Conservation (phyloP, 2,113 vertebrate genomes). For the Cervus canadensis region DNA sequence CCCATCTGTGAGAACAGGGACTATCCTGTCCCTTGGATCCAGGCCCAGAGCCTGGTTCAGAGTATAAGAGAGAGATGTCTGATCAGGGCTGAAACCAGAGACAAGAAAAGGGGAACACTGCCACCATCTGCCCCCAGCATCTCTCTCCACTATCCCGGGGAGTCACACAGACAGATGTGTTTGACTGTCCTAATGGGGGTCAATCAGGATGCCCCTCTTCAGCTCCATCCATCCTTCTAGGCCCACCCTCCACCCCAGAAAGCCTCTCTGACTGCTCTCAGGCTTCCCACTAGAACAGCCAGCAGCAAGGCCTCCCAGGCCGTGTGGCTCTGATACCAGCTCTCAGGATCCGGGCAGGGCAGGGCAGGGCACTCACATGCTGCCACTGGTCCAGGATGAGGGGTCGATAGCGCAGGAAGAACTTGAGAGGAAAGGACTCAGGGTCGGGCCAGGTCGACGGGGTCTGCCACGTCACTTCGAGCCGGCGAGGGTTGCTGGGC, state of each 20-base stretch:
- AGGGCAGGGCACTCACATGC: slow-evolving; percentile 86
- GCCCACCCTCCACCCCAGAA: not conserved
- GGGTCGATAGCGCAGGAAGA: slow-evolving; percentile 95
- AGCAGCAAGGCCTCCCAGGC: not conserved
- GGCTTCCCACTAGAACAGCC: not conserved
- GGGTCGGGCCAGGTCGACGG: slow-evolving; percentile 95
- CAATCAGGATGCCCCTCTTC: not conserved
- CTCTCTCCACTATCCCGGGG: not conserved
- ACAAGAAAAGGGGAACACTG: not conserved
- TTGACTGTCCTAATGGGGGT: not conserved
- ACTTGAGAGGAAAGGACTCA: slow-evolving; percentile 95
- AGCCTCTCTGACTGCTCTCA: not conserved
- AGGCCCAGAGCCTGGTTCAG: not conserved
- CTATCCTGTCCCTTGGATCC: not conserved
- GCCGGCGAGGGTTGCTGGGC: slow-evolving; percentile 86
- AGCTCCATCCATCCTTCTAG: not conserved
- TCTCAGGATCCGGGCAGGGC: not conserved
- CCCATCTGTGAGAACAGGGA: not conserved
- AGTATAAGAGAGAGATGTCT: not conserved
- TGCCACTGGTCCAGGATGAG: slow-evolving; percentile 97
- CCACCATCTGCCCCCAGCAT: not conserved
- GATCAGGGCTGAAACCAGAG: not conserved
- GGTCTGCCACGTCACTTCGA: slow-evolving; percentile 95
- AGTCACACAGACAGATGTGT: not conserved
- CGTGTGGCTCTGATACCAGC: not conserved